Percentiles rank a stretch among this genome's conserved stretches.
phyloP scores from a whole-genome alignment of 2,797 vertebrate genomes.

The Parambassis ranga region DNA sequence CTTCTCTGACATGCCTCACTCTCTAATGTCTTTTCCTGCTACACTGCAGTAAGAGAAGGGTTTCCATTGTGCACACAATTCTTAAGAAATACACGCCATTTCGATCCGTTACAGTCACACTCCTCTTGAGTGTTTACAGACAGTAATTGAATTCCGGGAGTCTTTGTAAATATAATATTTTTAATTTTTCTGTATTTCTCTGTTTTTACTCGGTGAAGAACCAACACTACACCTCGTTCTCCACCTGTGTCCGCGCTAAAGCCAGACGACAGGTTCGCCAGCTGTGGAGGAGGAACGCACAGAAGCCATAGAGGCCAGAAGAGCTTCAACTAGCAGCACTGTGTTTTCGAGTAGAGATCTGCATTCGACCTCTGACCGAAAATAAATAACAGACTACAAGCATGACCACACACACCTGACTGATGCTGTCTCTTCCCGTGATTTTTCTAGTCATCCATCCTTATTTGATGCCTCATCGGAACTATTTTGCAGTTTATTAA shows the following conservation, averaged over 20 bases:
- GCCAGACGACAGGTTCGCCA: conserved; percentile 56
- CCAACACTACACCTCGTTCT: conserved; percentile 43
- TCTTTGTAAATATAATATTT: too few species aligned
- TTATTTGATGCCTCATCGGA: neutral
- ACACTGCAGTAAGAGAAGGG: neutral
- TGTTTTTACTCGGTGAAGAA: conserved; percentile 74
- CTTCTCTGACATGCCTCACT: neutral
- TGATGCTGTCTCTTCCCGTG: neutral
- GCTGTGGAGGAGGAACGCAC: conserved; percentile 56
- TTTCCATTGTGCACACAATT: neutral
- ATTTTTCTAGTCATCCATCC: neutral
- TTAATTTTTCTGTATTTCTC: conserved; percentile 1
- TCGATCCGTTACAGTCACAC: too few species aligned
- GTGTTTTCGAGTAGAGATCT: neutral
- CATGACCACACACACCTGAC: conserved; percentile 27
- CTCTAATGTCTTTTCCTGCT: neutral
- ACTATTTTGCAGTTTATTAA: too few species aligned
- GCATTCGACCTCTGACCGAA: neutral
- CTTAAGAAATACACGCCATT: too few species aligned
- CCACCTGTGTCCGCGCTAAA: conserved; percentile 53
- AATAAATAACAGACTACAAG: conserved; percentile 16
- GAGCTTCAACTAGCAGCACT: neutral
- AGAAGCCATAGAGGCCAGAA: conserved; percentile 32
- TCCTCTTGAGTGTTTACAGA: neutral
- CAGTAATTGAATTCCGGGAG: too few species aligned